Base-by-base conservation (phyloP, 2,888 invertebrate species). In the Cotesia congregata region DNA sequence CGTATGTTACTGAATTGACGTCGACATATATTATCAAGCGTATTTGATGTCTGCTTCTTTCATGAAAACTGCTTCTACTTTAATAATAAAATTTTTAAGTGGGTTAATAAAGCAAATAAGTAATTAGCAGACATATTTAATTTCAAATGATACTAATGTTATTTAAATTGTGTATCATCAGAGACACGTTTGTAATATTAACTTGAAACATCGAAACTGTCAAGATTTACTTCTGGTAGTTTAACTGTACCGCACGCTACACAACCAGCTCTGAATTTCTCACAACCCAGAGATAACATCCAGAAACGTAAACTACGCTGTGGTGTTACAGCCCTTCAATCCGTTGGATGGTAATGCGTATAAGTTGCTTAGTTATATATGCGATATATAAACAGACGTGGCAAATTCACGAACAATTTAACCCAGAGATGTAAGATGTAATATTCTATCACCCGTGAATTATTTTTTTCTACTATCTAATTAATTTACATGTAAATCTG, bases 211-310 rank as follows among this genome's bases (percentile, higher is more conserved):
- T 65, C 38, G 65, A 65, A 38, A 65, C 65, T 65, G 65, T 65
- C 38, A 38, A 65, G 38, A 65, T 65, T 65, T 65, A 65, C 65
- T 30, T 20, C 6, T 20, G 30, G 65, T 65, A 65, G 65, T 65
- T 65, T 20, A 65, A 65, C 65, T 12, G 30, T 30, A 12, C 65
- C 20, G 30, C 38, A 30, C n/a, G n/a, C n/a, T 17, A 17, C 12
- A 65, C 65, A 30, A 38, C 20, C 30, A 65, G 65, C 30, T 65
- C 12, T 12, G 30, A 20, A 65, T 65, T 30, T 65, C 65, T 30
- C 38, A 20, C 20, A 12, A 17, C 9, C 20, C 30, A 15, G 6
- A 62, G 62, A 20, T 62, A 17, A 62, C 62, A 62, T 62, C 6
- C 6, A 62, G 62, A 6, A 17, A 15, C 20, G 38, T 65, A 30